Evolutionary conservation across 2,888 invertebrate species (phyloP), one percentile per base, ranked within the genome.

Genomic region (Chloroclysta siterata): DNA sequence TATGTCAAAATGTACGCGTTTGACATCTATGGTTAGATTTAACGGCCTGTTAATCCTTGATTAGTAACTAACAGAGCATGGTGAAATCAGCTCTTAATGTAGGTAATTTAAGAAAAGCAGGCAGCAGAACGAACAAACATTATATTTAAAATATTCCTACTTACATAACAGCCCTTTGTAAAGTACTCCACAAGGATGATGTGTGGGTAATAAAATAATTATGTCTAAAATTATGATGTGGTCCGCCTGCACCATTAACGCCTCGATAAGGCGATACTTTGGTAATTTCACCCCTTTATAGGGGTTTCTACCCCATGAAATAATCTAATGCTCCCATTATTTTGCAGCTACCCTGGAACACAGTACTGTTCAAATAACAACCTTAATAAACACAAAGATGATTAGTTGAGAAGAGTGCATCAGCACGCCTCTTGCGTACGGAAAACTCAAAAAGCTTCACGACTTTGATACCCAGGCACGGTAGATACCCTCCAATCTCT

Each of bases 211-310:
- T 28, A 28, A 48, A 48, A 48, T 48, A 48, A 48, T 48, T 28
- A 50, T 50, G 28, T 29, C 36, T 39, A 28, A 22, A 56, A 63
- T 71, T 65, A 61, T 61, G 62, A 50, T 64, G 50, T 60, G 46
- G 52, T 47, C 57, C 62, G 58, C 53, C 58, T 60, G 56, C 53
- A 60, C 57, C 36, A 15, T 63, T 58, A 64, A 63, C 53, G 62
- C 65, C 53, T 54, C 51, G 66, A 66, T 70, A 71, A 69, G 68
- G 65, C 56, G 61, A 61, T 68, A 67, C 56, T 71, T 65, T 51
- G 63, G 66, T 68, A 65, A 65, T 69, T 69, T 57, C 46, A 63
- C 62, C 68, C 63, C 57, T 71, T 68, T 63, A 68, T 66, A 68
- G 66, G 64, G 69, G 65, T 66, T 36, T 36, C 33, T 52, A 57